Percentiles rank a stretch among this genome's conserved stretches.
Conservation (phyloP, 2,888 invertebrate genomes). For the Drymonia ruficornis region DNA sequence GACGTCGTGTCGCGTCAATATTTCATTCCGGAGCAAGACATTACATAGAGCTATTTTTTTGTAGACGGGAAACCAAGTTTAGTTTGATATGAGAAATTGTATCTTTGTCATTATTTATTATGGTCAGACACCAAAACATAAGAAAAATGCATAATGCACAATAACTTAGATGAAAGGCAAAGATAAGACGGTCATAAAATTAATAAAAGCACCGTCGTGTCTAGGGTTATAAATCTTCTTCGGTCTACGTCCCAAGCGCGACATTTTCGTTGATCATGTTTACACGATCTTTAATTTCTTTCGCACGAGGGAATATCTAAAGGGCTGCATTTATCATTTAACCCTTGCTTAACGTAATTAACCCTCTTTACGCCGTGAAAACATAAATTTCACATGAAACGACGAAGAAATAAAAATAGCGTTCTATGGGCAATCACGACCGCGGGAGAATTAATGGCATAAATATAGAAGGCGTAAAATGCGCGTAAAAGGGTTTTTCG, state of each 20-base stretch:
- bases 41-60: conserved; percentile 10
- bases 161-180: too few species aligned
- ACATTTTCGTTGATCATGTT: conserved; percentile 42
- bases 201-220: too few species aligned
- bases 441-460: conserved; percentile 36
- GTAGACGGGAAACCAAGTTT: conserved; percentile 2
- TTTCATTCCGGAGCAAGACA: conserved; percentile 42
- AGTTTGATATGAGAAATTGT: too few species aligned
- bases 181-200: too few species aligned
- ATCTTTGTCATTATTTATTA: too few species aligned
- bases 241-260: conserved; percentile 22
- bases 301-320: conserved; percentile 66
- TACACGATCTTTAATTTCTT: conserved; percentile 60
- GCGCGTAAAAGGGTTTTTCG: conserved; percentile 14
- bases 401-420: conserved; percentile 45
- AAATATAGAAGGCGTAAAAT: conserved; percentile 25
- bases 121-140: too few species aligned
- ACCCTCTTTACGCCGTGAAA: conserved; percentile 54
- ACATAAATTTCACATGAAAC: conserved; percentile 46
- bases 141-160: too few species aligned
- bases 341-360: conserved; percentile 66
- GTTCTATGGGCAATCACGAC: conserved; percentile 44
- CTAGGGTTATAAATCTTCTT: too few species aligned
- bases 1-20: conserved; percentile 47
- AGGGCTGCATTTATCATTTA: conserved; percentile 67